These are phyloP conservation scores for Lanistes nyassanus DNA, from an alignment of 1,140 invertebrate genomes.

Conservation along the genomic window DNA sequence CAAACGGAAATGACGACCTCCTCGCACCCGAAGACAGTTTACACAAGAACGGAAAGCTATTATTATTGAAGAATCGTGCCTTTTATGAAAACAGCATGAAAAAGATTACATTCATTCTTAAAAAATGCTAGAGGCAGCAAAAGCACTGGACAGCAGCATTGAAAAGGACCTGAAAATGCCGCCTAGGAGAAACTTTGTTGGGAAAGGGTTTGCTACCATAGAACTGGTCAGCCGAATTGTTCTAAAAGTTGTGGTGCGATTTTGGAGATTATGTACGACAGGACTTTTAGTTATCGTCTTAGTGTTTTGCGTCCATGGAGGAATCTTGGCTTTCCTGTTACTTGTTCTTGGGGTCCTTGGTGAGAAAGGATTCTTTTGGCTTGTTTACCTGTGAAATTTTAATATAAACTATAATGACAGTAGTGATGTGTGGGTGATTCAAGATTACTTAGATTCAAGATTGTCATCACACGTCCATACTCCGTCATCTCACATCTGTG, in stretches of 20 bases:
- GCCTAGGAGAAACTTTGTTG: constrained; percentile 29
- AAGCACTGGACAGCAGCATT: neutral
- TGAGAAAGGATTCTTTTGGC: too few species aligned
- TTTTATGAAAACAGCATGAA: neutral
- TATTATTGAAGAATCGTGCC: neutral
- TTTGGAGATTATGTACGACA: constrained; percentile 53
- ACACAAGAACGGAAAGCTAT: neutral
- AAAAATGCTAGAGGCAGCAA: constrained; percentile 13
- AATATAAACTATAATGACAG: neutral
- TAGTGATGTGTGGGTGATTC: neutral
- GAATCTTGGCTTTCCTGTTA: constrained; percentile 76
- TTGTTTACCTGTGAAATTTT: too few species aligned
- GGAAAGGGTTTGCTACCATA: constrained; percentile 36
- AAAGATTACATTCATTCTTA: neutral
- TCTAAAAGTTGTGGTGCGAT: constrained; percentile 42
- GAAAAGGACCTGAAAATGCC: constrained; percentile 27
- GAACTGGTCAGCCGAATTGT: constrained; percentile 38
- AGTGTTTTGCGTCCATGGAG: constrained; percentile 85
- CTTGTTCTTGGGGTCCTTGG: constrained; percentile 72
- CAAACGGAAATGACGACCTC: constrained; percentile 21
- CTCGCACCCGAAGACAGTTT: neutral
- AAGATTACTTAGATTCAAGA: neutral
- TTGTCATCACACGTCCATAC: neutral
- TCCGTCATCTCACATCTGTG: neutral
- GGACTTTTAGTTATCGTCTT: constrained; percentile 70